phyloP scores from a whole-genome alignment of 2,888 invertebrate species.

The Trachelus stipa region DNA sequence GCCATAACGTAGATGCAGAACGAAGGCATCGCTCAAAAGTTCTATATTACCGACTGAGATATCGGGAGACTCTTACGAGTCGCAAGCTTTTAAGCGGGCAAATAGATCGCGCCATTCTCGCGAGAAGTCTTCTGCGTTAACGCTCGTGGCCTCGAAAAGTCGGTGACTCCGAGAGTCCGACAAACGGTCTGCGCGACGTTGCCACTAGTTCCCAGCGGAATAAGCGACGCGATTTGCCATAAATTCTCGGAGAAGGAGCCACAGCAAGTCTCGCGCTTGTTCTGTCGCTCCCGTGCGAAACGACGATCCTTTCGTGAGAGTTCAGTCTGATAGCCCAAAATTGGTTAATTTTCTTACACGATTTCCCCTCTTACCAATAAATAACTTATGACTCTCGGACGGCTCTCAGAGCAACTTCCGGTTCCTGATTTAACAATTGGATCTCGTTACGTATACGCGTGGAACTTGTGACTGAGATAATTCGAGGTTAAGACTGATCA shows the following conservation, averaged over 20 bases:
- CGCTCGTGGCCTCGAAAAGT: slow-evolving; percentile 65
- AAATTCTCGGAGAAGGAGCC: slow-evolving; percentile 22
- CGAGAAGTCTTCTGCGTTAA: slow-evolving; percentile 47
- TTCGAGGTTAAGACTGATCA: not conserved
- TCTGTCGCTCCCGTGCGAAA: not conserved
- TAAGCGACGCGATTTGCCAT: slow-evolving; percentile 25
- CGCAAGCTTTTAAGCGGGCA: slow-evolving; percentile 60
- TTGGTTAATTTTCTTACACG: not conserved
- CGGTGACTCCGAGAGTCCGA: slow-evolving; percentile 61
- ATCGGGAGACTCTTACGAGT: slow-evolving; percentile 53
- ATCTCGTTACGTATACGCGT: not conserved
- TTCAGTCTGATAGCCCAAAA: not conserved
- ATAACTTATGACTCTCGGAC: not conserved
- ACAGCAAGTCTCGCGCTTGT: not conserved
- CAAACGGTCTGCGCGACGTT: slow-evolving; percentile 50
- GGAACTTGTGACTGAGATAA: not conserved
- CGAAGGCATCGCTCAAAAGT: slow-evolving; percentile 24
- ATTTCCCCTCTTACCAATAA: not conserved
- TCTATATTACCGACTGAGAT: slow-evolving; percentile 54
- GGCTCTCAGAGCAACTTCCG: not conserved
- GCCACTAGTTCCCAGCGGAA: slow-evolving; percentile 36
- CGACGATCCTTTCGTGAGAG: not conserved
- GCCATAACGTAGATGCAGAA: not conserved
- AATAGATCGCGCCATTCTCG: slow-evolving; percentile 65
- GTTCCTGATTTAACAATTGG: not conserved